phyloP scores from a whole-genome alignment of 1,140 invertebrate species.

The Trigoniulus corallinus region DNA sequence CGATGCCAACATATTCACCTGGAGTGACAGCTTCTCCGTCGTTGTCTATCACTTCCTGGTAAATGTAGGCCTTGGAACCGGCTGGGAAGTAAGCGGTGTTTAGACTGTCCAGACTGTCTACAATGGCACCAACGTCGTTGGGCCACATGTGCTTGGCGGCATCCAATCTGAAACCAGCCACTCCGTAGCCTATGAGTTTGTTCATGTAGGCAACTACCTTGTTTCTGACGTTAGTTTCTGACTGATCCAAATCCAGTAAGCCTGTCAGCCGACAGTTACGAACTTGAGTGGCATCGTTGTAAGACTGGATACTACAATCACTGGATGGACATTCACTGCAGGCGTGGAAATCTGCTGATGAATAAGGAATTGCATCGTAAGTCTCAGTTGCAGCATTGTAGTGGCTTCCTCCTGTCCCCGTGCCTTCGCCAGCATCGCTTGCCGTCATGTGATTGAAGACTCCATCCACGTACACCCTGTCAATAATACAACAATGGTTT shows the following conservation, averaged over 20 bases:
- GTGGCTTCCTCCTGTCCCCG: conserved; percentile 42
- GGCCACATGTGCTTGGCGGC: conserved; percentile 73
- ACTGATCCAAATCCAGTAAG: conserved; percentile 53
- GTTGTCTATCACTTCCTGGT: conserved; percentile 61
- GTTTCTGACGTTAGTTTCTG: conserved; percentile 41
- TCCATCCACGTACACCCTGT: conserved; percentile 59
- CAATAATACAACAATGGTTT: neutral
- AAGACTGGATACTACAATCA: conserved; percentile 20
- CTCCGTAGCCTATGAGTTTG: conserved; percentile 48
- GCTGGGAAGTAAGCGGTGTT: conserved; percentile 37
- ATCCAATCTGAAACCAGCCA: conserved; percentile 61
- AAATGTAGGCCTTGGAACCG: conserved; percentile 44
- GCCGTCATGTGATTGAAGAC: conserved; percentile 81
- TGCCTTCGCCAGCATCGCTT: conserved; percentile 24
- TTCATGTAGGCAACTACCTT: conserved; percentile 54
- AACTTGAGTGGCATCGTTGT: conserved; percentile 18
- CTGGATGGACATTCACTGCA: conserved; percentile 16
- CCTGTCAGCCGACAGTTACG: conserved; percentile 54
- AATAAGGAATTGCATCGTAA: conserved; percentile 35
- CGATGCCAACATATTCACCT: conserved; percentile 43
- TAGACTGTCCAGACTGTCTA: conserved; percentile 37
- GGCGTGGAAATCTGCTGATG: conserved; percentile 21
- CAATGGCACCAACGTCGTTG: conserved; percentile 43
- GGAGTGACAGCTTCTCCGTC: conserved; percentile 48
- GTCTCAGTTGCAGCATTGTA: conserved; percentile 21